Evolutionary conservation across 2,113 vertebrate genomes (phyloP), one percentile per base, ranked within the genome.

Genomic region (Melanostigma gelatinosum): DNA sequence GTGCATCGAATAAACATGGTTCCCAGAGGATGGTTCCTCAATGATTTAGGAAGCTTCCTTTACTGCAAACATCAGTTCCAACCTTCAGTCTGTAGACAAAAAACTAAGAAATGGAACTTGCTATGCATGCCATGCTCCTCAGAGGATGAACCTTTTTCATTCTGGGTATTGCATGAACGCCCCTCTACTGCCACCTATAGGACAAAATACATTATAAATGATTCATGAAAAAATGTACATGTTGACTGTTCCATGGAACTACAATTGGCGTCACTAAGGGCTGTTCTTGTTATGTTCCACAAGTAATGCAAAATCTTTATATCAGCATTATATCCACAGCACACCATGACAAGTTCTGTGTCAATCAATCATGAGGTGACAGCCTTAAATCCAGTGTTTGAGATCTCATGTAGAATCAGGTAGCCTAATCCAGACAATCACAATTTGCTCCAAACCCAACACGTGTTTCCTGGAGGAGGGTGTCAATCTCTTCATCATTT

Each of bases 401-500:
- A 50, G 65, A 34, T 79, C 8, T 40, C 38, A 16, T 62, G 8
- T 71, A 7, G 60, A 65, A 34, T 65, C n/a, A 58, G 46, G 12
- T 54, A 16, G 20, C 20, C 50, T 52, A 3, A 61, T 68, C 48
- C 8, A 69, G 44, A 70, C 18, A 42, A 74, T 50, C 44, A 20
- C 48, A 50, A 16, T 57, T 74, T 69, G 24, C 34, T 75, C 22
- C 7, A 57, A 77, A 44, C 7, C 34, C 68, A 79, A 27, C 46
- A 57, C 63, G 75, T 32, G 24, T 57, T 34, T 79, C 85, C 57
- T 40, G 52, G 71, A 92, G 85, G 72, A 86, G 85, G 24, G 75
- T 20, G 36, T 91, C 87, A 90, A 89, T 46, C 48, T 77, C 46
- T n/a, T 66, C 62, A 86, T 15, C 22, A 78, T 77, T 74, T 86